phyloP scores from a whole-genome alignment of 2,888 invertebrate genomes.

The Beris chalybata region DNA sequence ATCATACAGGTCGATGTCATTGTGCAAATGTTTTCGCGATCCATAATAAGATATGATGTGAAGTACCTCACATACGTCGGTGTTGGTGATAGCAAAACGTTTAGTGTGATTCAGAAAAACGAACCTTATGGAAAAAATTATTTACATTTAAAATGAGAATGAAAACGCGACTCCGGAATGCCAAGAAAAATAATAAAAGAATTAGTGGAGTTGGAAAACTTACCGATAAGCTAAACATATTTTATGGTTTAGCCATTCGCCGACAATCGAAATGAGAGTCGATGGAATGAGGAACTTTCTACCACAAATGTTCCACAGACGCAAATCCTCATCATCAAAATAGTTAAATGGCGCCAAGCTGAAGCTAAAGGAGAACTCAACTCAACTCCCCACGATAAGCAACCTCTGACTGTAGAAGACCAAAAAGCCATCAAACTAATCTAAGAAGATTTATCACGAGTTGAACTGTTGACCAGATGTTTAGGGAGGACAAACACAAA shows the following conservation, averaged over 20 bases:
- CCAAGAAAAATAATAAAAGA: background rate
- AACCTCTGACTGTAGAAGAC: too few species aligned
- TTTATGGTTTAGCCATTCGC: slow-evolving; percentile 44
- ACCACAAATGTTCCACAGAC: slow-evolving; percentile 28
- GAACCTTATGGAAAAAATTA: background rate
- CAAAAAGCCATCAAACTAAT: too few species aligned
- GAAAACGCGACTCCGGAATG: background rate
- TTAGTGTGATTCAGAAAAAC: background rate
- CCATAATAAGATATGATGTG: slow-evolving; percentile 7
- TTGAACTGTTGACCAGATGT: background rate
- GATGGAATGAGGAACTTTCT: slow-evolving; percentile 35
- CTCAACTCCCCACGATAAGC: too few species aligned
- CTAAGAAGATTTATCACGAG: slow-evolving; percentile 2
- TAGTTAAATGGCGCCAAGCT: slow-evolving; percentile 18
- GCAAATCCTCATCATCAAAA: slow-evolving; percentile 37
- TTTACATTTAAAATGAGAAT: background rate
- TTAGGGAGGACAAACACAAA: background rate
- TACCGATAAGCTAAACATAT: slow-evolving; percentile 42
- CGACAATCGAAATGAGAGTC: slow-evolving; percentile 40
- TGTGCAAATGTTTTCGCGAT: slow-evolving; percentile 34
- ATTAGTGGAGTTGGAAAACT: slow-evolving; percentile 37
- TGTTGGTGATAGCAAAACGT: background rate
- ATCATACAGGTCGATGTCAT: slow-evolving; percentile 36
- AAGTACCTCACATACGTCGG: too few species aligned
- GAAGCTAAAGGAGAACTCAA: background rate